A percentile compares a stretch with the other conserved stretches of the same genome.
These are phyloP conservation scores for Myopa tessellatipennis DNA, from an alignment of 2,888 invertebrate species.

Conservation along the genomic window DNA sequence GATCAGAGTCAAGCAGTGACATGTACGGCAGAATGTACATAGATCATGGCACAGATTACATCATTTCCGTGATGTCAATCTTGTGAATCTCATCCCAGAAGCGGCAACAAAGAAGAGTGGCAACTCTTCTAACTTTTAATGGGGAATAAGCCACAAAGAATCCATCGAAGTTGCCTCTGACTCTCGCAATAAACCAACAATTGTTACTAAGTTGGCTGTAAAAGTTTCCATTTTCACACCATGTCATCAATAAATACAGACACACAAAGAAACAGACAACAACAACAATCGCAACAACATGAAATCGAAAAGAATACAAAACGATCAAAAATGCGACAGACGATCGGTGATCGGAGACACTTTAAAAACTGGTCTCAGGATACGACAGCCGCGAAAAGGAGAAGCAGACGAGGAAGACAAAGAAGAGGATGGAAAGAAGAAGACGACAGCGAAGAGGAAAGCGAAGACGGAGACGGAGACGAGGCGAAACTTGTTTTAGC, in stretches of 20 bases:
- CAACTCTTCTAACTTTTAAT: background rate
- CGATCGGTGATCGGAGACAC: constrained; percentile 1
- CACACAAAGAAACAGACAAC: background rate
- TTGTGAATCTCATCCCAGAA: background rate
- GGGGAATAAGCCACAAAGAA: background rate
- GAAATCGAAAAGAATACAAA: background rate
- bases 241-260: constrained; percentile 5
- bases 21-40: constrained; percentile 18
- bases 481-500: constrained; percentile 5
- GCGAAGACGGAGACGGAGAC: background rate
- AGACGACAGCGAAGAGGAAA: too few relatives aligned
- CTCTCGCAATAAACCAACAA: background rate
- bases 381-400: too few relatives aligned
- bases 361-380: constrained; percentile 12
- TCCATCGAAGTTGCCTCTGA: background rate
- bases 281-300: background rate
- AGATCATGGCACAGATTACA: constrained; percentile 39
- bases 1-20: constrained; percentile 36
- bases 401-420: background rate
- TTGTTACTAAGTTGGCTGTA: background rate
- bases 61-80: constrained; percentile 47
- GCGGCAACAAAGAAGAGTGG: background rate
- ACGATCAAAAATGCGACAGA: background rate
- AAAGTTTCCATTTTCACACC: constrained; percentile 16
- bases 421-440: too few relatives aligned